These are phyloP conservation scores for Xiphias gladius DNA, from an alignment of 2,113 vertebrate genomes.

Conservation along the genomic window DNA sequence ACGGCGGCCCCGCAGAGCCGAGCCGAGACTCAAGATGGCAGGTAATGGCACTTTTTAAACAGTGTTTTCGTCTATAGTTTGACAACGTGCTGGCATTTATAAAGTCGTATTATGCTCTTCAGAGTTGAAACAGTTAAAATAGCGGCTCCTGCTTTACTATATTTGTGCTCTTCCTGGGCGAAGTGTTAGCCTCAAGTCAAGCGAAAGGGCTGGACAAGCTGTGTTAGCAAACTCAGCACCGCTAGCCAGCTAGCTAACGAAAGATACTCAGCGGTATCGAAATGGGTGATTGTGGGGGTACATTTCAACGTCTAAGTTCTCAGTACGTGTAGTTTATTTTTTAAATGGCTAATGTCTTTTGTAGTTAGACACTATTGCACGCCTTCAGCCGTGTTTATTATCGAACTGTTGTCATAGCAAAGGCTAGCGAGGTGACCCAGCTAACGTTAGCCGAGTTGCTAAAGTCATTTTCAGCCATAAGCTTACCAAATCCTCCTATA, in stretches of 20 bases:
- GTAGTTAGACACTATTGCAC: background rate
- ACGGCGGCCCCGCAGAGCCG: constrained; percentile 80
- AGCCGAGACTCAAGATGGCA: constrained; percentile 88
- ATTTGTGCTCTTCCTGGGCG: background rate
- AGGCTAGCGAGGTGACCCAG: constrained; percentile 72
- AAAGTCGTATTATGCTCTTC: fast-evolving
- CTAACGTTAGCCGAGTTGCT: constrained; percentile 74
- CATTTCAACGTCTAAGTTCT: background rate
- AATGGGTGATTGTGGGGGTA: constrained; percentile 21
- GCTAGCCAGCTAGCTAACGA: constrained; percentile 65
- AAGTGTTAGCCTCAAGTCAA: constrained; percentile 54
- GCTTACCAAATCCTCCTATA: constrained; percentile 73
- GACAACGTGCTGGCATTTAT: background rate
- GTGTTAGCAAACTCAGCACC: constrained; percentile 73
- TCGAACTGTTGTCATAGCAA: constrained; percentile 65
- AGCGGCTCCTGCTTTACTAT: fast-evolving
- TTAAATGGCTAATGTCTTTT: background rate
- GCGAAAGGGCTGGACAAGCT: constrained; percentile 70
- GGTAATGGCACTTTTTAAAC: constrained; percentile 75
- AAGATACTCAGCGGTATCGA: constrained; percentile 51
- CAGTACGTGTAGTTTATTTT: fast-evolving
- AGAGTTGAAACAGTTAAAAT: background rate
- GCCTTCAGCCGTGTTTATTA: background rate
- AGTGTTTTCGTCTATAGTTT: constrained; percentile 44
- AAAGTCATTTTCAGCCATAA: constrained; percentile 78